phyloP scores from a whole-genome alignment of 1,140 invertebrate species.

The Hycleus phaleratus region DNA sequence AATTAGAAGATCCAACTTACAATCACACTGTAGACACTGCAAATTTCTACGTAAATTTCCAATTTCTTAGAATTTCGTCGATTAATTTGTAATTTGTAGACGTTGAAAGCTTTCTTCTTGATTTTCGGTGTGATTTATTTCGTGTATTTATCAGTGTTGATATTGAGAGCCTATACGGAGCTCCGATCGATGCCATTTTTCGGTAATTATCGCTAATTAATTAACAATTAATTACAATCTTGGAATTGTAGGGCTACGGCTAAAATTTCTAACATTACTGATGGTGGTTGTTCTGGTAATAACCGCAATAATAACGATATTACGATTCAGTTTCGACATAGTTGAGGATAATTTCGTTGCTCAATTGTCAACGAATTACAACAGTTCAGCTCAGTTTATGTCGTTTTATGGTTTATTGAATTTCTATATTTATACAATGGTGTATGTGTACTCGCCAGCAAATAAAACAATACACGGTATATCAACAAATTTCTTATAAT shows the following conservation, averaged over 20 bases:
- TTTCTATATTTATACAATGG: conserved; percentile 89
- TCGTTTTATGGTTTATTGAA: conserved; percentile 92
- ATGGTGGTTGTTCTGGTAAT: conserved; percentile 78
- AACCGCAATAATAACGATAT: conserved; percentile 66
- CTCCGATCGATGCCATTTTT: conserved; percentile 94
- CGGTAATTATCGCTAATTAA: conserved; percentile 55
- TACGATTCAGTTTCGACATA: conserved; percentile 79
- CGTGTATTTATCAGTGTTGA: conserved; percentile 73
- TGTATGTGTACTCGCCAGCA: conserved; percentile 79
- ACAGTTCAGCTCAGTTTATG: conserved; percentile 90
- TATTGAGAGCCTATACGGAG: conserved; percentile 87
- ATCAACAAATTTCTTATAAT: conserved; percentile 29
- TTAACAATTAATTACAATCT: not conserved
- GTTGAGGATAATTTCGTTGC: conserved; percentile 92
- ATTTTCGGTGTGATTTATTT: conserved; percentile 77
- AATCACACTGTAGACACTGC: conserved; percentile 82
- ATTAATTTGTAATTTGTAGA: conserved; percentile 47
- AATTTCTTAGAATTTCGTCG: too few relatives aligned
- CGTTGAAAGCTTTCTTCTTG: conserved; percentile 83
- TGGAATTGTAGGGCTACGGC: conserved; percentile 68
- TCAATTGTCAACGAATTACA: conserved; percentile 75
- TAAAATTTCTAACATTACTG: conserved; percentile 84
- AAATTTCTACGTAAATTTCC: conserved; percentile 73
- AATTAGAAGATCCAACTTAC: conserved; percentile 85
- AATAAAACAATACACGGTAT: conserved; percentile 71